phyloP scores from a whole-genome alignment of 2,113 vertebrate species.

The Leptobrachium leishanense region DNA sequence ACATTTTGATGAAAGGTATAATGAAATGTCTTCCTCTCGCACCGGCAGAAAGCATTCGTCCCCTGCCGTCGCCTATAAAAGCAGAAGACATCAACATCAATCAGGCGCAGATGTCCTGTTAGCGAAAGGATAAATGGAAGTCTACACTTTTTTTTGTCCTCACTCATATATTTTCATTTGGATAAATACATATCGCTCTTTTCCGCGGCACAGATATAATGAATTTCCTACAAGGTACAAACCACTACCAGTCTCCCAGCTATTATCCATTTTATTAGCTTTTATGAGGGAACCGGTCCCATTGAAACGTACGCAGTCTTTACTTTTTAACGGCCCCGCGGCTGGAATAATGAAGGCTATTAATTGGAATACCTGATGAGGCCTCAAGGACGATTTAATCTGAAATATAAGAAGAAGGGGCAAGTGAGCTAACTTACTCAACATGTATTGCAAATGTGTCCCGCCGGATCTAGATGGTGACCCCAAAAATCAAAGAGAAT shows the following conservation, averaged over 20 bases:
- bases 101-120: constrained; percentile 31
- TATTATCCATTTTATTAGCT: constrained; percentile 34
- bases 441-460: constrained; percentile 11
- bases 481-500: constrained; percentile 28
- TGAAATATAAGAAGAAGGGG: constrained; percentile 4
- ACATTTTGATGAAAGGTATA: constrained; percentile 29
- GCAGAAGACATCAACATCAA: constrained; percentile 13
- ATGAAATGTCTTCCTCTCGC: constrained; percentile 19
- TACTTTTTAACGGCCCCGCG: constrained; percentile 20
- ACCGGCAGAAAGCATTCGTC: constrained; percentile 43
- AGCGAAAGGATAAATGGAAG: constrained; percentile 21
- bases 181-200: constrained; percentile 23
- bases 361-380: constrained; percentile 38
- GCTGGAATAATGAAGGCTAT: constrained; percentile 23
- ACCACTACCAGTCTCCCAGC: neutral
- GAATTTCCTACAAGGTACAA: constrained; percentile 2
- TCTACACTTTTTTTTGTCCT: constrained; percentile 19
- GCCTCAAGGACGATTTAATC: constrained; percentile 37
- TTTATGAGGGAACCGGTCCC: constrained; percentile 14
- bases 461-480: constrained; percentile 17
- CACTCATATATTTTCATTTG: constrained; percentile 31
- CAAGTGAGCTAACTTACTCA: constrained; percentile 6
- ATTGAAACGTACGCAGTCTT: constrained; percentile 18
- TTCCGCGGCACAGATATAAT: constrained; percentile 17
- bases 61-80: constrained; percentile 41